A percentile compares a stretch with the other conserved stretches of the same genome.
Evolutionary conservation across 2,888 invertebrate genomes (phyloP).

Genomic region (Dexiosoma caninum): DNA sequence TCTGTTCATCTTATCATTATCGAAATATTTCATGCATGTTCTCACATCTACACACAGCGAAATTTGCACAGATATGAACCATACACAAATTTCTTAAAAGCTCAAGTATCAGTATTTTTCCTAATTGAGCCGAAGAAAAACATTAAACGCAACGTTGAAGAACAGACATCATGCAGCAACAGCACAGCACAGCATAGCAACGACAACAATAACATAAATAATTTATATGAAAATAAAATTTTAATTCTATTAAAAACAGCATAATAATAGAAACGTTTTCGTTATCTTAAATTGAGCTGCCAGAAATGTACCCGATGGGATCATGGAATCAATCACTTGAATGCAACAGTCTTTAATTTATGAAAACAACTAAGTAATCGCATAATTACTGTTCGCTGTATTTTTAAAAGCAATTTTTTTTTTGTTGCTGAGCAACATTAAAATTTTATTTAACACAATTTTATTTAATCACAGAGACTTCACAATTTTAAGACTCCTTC

Average conservation of each 20-base stretch:
- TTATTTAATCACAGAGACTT: too few species aligned
- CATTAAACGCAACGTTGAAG: background rate
- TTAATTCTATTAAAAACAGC: constrained; percentile 15
- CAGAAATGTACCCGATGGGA: background rate
- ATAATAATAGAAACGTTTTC: constrained; percentile 5
- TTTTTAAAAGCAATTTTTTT: too few species aligned
- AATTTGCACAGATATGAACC: background rate
- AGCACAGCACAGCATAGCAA: too few species aligned
- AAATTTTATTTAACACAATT: too few species aligned
- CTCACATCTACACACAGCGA: background rate
- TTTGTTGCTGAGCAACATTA: too few species aligned
- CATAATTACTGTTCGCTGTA: too few species aligned
- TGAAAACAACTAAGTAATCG: background rate
- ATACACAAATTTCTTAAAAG: background rate
- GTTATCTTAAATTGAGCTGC: background rate
- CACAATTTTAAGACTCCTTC: too few species aligned
- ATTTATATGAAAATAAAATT: background rate
- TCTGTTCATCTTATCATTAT: constrained; percentile 42
- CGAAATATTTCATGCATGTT: constrained; percentile 9
- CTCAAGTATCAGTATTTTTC: constrained; percentile 19
- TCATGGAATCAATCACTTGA: background rate
- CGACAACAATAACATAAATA: background rate
- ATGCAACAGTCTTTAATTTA: background rate
- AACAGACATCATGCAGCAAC: background rate
- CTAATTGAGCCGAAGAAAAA: background rate